These are phyloP conservation scores for Sceliomorpha sp. DNA, from an alignment of 2,888 invertebrate genomes.

Conservation along the genomic window DNA sequence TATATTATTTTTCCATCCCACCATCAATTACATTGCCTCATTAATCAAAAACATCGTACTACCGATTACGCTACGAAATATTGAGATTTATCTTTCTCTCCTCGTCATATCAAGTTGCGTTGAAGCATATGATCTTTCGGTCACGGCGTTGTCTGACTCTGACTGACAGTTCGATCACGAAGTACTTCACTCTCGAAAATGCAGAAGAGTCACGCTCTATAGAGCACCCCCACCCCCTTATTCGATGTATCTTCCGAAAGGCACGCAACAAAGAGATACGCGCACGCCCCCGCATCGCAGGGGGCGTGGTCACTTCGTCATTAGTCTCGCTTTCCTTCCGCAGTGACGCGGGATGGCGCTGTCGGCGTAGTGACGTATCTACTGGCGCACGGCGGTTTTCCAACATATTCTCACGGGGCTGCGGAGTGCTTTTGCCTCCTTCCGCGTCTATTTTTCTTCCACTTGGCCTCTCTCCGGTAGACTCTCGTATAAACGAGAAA, in stretches of 20 bases:
- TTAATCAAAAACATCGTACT: too few species aligned
- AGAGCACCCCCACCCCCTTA: constrained; percentile 52
- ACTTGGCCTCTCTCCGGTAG: constrained; percentile 30
- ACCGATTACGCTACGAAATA: too few species aligned
- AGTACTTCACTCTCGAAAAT: constrained; percentile 62
- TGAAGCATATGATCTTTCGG: constrained; percentile 27
- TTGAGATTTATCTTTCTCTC: too few species aligned
- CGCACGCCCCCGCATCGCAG: constrained; percentile 69
- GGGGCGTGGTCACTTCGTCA: constrained; percentile 74
- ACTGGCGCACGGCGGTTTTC: constrained; percentile 62
- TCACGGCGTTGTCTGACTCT: constrained; percentile 31
- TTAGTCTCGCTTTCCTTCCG: constrained; percentile 71
- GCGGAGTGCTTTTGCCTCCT: constrained; percentile 58
- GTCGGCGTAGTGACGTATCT: constrained; percentile 69
- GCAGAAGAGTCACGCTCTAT: constrained; percentile 58
- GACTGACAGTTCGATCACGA: constrained; percentile 53
- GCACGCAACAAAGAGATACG: constrained; percentile 53
- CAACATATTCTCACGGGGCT: constrained; percentile 54
- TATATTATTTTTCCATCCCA: too few species aligned
- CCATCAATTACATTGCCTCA: too few species aligned
- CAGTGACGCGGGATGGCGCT: constrained; percentile 67
- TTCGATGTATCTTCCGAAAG: constrained; percentile 21
- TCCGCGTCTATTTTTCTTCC: constrained; percentile 51
- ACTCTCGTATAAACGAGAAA: constrained; percentile 36
- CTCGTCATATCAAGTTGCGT: constrained; percentile 15